A percentile compares a stretch with the other conserved stretches of the same genome.
These are phyloP conservation scores for Tyrophagus putrescentiae DNA, from an alignment of 1,140 invertebrate species.

Conservation along the genomic window DNA sequence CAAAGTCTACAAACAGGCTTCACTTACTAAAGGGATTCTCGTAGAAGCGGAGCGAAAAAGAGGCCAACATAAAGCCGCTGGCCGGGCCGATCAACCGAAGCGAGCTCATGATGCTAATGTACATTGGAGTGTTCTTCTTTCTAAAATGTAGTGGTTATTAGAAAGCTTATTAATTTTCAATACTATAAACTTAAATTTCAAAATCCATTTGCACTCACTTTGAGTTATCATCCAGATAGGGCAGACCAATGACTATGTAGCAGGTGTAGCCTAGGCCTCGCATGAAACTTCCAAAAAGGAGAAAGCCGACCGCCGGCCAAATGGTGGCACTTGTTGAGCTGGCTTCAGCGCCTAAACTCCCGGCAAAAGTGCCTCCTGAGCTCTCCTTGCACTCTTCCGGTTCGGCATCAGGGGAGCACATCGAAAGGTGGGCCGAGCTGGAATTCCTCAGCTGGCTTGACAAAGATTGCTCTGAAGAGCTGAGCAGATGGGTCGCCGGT, in stretches of 20 bases:
- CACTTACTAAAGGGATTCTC: conserved; percentile 28
- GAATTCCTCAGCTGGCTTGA: not conserved
- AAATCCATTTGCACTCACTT: conserved; percentile 28
- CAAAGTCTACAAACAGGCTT: not conserved
- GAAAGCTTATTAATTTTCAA: too few species aligned
- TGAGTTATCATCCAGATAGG: conserved; percentile 33
- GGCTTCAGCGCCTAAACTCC: not conserved
- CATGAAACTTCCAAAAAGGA: conserved; percentile 31
- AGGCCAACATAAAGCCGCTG: conserved; percentile 27
- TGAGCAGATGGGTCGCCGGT: conserved; percentile 52
- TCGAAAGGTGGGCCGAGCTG: not conserved
- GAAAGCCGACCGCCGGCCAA: conserved; percentile 15
- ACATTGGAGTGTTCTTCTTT: conserved; percentile 31
- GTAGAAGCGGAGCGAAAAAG: conserved; percentile 25
- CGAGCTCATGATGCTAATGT: conserved; percentile 22
- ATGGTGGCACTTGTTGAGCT: not conserved
- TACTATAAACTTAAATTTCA: too few species aligned
- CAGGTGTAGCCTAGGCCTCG: conserved; percentile 28
- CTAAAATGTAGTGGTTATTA: too few species aligned
- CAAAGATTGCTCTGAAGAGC: too few species aligned
- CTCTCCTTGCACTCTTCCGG: conserved; percentile 3
- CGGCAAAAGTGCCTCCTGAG: not conserved
- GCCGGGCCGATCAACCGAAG: conserved; percentile 27
- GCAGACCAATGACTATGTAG: conserved; percentile 29
- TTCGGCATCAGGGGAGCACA: not conserved